These are phyloP conservation scores for Stichodactyla mertensii DNA, from an alignment of 64 coral and sea anemone species.

Conservation along the genomic window DNA sequence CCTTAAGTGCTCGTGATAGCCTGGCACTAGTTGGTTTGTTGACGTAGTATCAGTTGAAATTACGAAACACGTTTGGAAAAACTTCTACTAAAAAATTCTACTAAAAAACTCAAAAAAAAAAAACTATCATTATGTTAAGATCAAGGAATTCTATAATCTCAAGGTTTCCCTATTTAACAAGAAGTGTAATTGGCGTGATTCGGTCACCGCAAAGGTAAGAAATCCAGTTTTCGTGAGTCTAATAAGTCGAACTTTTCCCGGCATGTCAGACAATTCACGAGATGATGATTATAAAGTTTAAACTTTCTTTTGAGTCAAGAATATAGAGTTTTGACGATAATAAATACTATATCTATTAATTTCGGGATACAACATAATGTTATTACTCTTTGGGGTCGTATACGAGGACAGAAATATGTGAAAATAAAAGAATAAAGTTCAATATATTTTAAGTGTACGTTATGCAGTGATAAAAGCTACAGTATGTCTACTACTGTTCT, in stretches of 20 bases:
- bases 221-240: neutral
- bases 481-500: no score
- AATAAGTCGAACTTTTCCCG: neutral
- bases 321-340: no score
- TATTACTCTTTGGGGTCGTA: neutral
- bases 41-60: neutral
- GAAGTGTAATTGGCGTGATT: neutral
- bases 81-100: neutral
- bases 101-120: neutral
- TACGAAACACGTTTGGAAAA: neutral
- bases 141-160: neutral
- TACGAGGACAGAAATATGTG: neutral
- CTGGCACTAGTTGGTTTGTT: slow-evolving; percentile 7
- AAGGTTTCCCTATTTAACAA: slow-evolving; percentile 6
- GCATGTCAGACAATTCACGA: neutral
- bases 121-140: neutral
- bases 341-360: no score
- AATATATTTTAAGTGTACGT: no score
- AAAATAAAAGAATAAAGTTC: neutral
- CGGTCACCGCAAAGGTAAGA: slow-evolving; percentile 17
- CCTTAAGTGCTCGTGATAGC: neutral
- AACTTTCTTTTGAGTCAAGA: no score
- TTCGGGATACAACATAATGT: neutral
- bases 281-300: no score
- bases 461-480: no score